phyloP scores from a whole-genome alignment of 1,140 invertebrate species.

The Caerostris darwini region DNA sequence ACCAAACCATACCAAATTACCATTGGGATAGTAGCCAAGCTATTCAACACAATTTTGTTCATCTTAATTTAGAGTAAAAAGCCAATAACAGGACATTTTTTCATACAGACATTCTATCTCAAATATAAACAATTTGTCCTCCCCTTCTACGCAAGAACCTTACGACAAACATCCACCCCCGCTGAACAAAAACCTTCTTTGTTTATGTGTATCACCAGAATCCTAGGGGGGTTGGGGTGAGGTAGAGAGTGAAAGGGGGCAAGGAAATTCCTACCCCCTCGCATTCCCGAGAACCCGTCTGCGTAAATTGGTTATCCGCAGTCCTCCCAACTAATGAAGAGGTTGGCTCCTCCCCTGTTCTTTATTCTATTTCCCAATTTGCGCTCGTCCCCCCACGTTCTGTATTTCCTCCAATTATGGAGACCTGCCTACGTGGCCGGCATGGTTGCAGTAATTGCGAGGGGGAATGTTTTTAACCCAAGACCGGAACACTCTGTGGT shows the following conservation, averaged over 20 bases:
- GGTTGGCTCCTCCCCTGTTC: slow-evolving; percentile 29
- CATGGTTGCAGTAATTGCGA: slow-evolving; percentile 9
- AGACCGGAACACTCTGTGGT: slow-evolving; percentile 1
- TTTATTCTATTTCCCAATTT: slow-evolving; percentile 60
- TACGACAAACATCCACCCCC: neutral
- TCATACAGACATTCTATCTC: too few species aligned
- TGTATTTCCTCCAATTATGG: slow-evolving; percentile 73
- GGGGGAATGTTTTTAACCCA: slow-evolving; percentile 31
- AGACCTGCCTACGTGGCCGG: neutral
- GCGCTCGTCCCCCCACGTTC: neutral
- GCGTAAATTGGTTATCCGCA: slow-evolving; percentile 70
- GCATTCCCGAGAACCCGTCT: slow-evolving; percentile 13
- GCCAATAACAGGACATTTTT: too few species aligned
- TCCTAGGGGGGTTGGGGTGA: neutral
- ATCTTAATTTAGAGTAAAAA: too few species aligned
- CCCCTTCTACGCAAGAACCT: neutral
- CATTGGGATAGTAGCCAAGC: too few species aligned
- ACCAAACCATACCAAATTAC: too few species aligned
- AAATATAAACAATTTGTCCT: too few species aligned
- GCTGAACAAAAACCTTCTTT: neutral
- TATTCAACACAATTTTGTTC: too few species aligned
- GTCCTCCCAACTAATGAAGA: slow-evolving; percentile 55
- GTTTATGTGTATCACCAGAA: neutral
- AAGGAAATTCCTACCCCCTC: neutral
- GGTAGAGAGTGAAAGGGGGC: neutral